Base-by-base conservation (phyloP, 2,888 invertebrate species). In the Melanchra persicariae region DNA sequence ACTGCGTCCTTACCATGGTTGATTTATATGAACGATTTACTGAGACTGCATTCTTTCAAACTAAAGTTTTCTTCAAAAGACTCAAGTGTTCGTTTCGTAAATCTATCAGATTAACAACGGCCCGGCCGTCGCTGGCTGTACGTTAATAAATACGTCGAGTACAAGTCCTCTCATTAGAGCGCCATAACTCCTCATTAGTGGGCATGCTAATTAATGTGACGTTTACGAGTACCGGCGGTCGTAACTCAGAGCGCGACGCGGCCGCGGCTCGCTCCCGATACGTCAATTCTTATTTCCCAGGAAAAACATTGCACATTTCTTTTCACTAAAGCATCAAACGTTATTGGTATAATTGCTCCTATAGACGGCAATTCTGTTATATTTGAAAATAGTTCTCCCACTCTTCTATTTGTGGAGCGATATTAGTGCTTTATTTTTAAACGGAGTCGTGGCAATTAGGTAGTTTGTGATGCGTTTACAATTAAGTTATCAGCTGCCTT, bases 151-250 rank as follows among this genome's bases (percentile, higher is more conserved):
- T 93, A 93, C 92, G 90, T 91, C 91, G 88, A 87, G 88, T 90
- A 91, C 90, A 90, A 92, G 92, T 93, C 93, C 91, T 91, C 94
- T 95, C 95, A 95, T 95, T 95, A 95, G 94, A 93, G 92, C 90
- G 90, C 94, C 94, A 95, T 95, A 95, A 95, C 93, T 96, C 94
- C 95, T 95, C 95, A 96, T 96, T 96, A 96, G 95, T 88, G 93
- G 92, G 88, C 91, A 93, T 93, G 94, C 94, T 95, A 95, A 95
- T 96, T 96, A 95, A 95, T 91, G 94, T 93, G 95, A 95, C 95
- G 92, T 93, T 95, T 94, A 94, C 94, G 94, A 93, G 90, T 90
- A 88, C 87, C 90, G 88, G 77, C 86, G 88, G 89, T 91, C 93
- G 91, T 92, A 91, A 91, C 85, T 85, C 86, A 84, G 69, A 49